phyloP scores from a whole-genome alignment of 92 coral and sea anemone genomes.

The Siderastrea siderea region DNA sequence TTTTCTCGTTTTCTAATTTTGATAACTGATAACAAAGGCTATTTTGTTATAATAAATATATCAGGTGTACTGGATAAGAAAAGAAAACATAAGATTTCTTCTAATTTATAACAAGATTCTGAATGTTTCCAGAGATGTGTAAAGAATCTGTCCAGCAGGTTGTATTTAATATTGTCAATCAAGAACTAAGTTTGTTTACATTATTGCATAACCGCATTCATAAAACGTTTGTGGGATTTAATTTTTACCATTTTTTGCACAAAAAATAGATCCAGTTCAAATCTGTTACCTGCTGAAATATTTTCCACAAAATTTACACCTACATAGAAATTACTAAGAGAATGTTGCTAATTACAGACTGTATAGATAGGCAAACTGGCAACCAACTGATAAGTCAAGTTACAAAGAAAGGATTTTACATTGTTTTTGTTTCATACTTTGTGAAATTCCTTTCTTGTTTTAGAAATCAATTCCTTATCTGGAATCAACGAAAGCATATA shows the following conservation, averaged over 20 bases:
- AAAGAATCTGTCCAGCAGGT: conserved; percentile 41
- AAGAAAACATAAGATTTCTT: background rate
- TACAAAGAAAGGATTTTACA: too few relatives aligned
- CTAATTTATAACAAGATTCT: too few relatives aligned
- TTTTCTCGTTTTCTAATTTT: background rate
- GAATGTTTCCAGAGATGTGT: background rate
- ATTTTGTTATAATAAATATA: background rate
- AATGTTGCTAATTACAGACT: too few relatives aligned
- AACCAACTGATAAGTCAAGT: too few relatives aligned
- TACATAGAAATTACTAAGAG: too few relatives aligned
- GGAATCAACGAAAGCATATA: too few relatives aligned
- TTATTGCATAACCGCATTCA: background rate
- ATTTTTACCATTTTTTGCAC: background rate
- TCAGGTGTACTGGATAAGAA: background rate
- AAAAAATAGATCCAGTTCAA: too few relatives aligned
- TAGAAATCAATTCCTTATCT: too few relatives aligned
- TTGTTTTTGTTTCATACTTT: too few relatives aligned
- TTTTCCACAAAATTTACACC: background rate
- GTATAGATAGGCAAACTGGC: too few relatives aligned
- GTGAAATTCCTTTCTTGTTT: too few relatives aligned
- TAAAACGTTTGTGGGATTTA: background rate
- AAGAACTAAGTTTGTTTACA: background rate
- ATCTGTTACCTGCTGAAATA: background rate
- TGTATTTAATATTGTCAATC: background rate
- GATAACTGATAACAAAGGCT: background rate